A percentile compares a stretch with the other conserved stretches of the same genome.
phyloP scores from a whole-genome alignment of 2,888 invertebrate species.

The Seira sanloemensis region DNA sequence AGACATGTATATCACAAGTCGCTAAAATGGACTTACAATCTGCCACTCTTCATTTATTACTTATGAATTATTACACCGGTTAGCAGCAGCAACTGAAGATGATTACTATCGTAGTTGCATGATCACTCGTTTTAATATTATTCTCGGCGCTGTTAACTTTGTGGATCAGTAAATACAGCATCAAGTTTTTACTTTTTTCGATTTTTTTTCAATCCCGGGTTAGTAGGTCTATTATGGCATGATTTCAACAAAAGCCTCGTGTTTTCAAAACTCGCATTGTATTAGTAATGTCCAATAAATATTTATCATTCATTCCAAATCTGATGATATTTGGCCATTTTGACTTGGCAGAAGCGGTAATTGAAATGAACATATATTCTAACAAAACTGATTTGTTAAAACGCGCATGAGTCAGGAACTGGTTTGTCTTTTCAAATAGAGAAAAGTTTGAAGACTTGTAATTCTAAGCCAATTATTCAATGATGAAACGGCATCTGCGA shows the following conservation, averaged over 20 bases:
- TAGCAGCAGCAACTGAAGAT: background rate
- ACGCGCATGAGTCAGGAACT: no score
- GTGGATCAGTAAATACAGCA: no score
- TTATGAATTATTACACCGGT: background rate
- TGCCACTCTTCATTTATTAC: background rate
- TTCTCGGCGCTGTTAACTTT: no score
- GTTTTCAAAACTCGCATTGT: no score
- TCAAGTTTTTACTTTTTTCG: no score
- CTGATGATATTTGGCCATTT: background rate
- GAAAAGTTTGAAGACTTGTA: no score
- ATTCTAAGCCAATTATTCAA: no score
- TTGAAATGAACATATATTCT: no score
- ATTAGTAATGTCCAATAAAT: background rate
- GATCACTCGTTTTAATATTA: no score
- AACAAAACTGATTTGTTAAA: no score
- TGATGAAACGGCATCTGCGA: no score
- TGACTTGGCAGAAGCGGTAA: background rate
- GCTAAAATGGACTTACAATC: background rate
- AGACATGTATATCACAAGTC: background rate
- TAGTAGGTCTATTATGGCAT: background rate
- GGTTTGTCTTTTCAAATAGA: no score
- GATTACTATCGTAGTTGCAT: background rate
- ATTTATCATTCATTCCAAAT: background rate
- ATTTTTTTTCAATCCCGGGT: background rate
- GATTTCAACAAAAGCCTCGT: background rate